Conservation (phyloP, 2,888 invertebrate genomes). For the Lordiphosa andalusiaca region DNA sequence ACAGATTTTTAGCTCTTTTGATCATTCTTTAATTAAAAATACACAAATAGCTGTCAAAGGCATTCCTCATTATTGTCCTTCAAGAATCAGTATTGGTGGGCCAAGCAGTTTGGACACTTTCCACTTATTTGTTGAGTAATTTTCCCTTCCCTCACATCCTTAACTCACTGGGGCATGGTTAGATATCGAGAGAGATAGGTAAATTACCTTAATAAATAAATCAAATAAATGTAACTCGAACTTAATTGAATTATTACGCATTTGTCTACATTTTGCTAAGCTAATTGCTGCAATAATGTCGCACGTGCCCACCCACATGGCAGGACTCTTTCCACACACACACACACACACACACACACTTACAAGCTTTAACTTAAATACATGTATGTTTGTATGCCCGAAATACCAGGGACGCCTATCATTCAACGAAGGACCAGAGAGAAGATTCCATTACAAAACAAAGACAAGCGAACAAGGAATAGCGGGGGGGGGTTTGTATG, state of each 20-base stretch:
- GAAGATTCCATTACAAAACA: conserved; percentile 36
- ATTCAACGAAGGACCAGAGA: conserved; percentile 24
- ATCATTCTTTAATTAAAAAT: too few relatives aligned
- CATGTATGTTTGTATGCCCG: conserved; percentile 5
- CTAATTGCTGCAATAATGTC: conserved; percentile 72
- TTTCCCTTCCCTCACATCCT: too few relatives aligned
- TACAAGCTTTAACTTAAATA: not conserved
- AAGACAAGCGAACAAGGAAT: conserved; percentile 9
- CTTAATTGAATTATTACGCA: conserved; percentile 73
- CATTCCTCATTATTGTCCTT: too few relatives aligned
- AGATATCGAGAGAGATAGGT: conserved; percentile 15
- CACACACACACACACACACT: too few relatives aligned
- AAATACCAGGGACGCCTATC: conserved; percentile 23
- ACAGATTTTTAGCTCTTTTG: too few relatives aligned
- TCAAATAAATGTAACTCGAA: conserved; percentile 69
- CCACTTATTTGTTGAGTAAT: too few relatives aligned
- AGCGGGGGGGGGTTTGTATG: not conserved
- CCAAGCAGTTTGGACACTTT: too few relatives aligned
- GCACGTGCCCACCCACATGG: conserved; percentile 56
- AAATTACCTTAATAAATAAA: conserved; percentile 59
- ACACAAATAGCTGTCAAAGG: too few relatives aligned
- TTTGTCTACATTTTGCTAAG: conserved; percentile 62
- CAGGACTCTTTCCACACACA: conserved; percentile 15
- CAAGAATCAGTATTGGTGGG: too few relatives aligned
- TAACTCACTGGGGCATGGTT: not conserved